Evolutionary conservation across 2,888 invertebrate species (phyloP).

Genomic region (Bruchidius siliquastri): DNA sequence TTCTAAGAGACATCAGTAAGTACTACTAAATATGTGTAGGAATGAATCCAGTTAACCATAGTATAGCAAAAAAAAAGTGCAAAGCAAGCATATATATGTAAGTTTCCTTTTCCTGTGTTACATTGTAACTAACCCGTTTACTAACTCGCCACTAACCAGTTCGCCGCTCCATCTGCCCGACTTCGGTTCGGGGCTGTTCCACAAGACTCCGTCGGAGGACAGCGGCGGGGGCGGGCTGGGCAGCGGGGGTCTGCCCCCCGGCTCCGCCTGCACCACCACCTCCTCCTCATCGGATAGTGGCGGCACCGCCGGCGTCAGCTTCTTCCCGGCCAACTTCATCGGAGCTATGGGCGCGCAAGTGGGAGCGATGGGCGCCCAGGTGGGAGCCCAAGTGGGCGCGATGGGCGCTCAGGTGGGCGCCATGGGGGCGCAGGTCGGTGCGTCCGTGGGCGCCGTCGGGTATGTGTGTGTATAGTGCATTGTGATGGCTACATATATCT

Average conservation of each 20-base stretch:
- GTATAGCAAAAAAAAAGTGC: too few species aligned
- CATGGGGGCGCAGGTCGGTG: slow-evolving; percentile 37
- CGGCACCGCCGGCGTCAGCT: slow-evolving; percentile 35
- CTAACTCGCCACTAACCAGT: slow-evolving; percentile 46
- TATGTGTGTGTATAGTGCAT: slow-evolving; percentile 30
- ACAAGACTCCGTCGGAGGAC: slow-evolving; percentile 88
- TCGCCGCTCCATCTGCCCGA: slow-evolving; percentile 94
- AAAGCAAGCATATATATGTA: too few species aligned
- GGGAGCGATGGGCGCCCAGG: slow-evolving; percentile 39
- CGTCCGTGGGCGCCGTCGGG: slow-evolving; percentile 40
- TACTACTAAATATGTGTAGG: too few species aligned
- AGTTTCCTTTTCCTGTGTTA: slow-evolving; percentile 12
- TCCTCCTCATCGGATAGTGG: slow-evolving; percentile 17
- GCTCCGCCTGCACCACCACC: slow-evolving; percentile 20
- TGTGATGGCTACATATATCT: not conserved
- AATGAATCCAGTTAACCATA: too few species aligned
- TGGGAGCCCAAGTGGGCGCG: slow-evolving; percentile 38
- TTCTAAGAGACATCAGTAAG: too few species aligned
- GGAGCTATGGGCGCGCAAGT: slow-evolving; percentile 43
- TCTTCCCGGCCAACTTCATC: slow-evolving; percentile 46
- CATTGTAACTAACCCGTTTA: slow-evolving; percentile 2
- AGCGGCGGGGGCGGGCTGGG: slow-evolving; percentile 66
- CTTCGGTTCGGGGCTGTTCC: slow-evolving; percentile 91
- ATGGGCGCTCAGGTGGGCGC: slow-evolving; percentile 39
- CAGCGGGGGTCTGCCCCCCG: slow-evolving; percentile 55